Evolutionary conservation across 2,113 vertebrate genomes (phyloP).

Genomic region (Rhabdornis inornatus): DNA sequence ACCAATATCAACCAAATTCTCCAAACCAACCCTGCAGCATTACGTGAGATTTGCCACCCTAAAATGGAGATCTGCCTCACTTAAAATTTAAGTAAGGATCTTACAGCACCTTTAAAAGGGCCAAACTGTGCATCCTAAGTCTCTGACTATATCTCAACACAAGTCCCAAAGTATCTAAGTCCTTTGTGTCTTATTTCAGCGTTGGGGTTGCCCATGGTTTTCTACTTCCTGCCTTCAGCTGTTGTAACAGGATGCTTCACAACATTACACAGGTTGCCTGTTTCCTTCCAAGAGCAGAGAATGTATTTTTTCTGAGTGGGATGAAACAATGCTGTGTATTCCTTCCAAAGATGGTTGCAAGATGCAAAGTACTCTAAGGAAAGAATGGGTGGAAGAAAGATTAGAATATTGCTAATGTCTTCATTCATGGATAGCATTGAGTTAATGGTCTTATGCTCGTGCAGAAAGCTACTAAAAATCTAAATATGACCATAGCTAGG

Average conservation of each 20-base stretch:
- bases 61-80: background rate
- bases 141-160: background rate
- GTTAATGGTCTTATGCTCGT: background rate
- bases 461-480: background rate
- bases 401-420: background rate
- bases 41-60: accelerated
- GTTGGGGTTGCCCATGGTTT: background rate
- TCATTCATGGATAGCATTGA: background rate
- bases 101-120: background rate
- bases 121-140: background rate
- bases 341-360: background rate
- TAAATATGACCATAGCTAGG: background rate
- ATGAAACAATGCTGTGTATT: background rate
- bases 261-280: accelerated
- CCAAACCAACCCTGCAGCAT: background rate
- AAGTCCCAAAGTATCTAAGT: background rate
- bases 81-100: background rate
- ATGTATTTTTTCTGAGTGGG: background rate
- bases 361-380: background rate
- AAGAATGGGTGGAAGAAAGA: background rate
- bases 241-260: background rate
- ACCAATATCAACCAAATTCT: background rate
- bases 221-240: background rate
- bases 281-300: background rate
- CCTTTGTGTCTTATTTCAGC: background rate